These are phyloP conservation scores for Lacerta agilis DNA, from an alignment of 2,797 vertebrate species.

Conservation along the genomic window DNA sequence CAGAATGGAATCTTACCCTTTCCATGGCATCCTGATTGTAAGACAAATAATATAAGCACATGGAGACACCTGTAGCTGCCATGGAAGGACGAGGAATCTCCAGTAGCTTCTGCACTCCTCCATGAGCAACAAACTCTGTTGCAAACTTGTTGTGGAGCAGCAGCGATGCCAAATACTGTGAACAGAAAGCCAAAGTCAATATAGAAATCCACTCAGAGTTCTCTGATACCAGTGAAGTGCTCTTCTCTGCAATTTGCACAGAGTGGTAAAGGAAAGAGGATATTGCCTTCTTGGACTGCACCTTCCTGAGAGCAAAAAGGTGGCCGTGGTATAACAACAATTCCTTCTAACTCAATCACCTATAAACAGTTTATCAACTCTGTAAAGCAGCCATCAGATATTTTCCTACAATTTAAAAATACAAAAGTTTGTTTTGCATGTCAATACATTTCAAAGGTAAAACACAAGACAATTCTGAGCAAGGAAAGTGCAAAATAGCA, in stretches of 20 bases:
- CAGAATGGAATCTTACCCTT: conserved; percentile 81
- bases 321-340: neutral
- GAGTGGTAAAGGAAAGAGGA: neutral
- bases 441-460: conserved; percentile 17
- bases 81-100: conserved; percentile 98
- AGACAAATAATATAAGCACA: conserved; percentile 98
- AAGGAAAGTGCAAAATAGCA: conserved; percentile 12
- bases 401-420: neutral
- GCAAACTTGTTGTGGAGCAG: conserved; percentile 99
- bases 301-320: neutral
- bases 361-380: neutral
- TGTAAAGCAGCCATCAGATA: neutral
- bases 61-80: conserved; percentile 98
- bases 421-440: neutral
- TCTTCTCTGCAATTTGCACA: neutral
- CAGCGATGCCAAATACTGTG: conserved; percentile 95
- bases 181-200: conserved; percentile 52
- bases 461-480: neutral
- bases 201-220: conserved; percentile 9
- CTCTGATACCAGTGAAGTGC: neutral
- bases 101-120: conserved; percentile 95
- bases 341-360: neutral
- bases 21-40: conserved; percentile 99
- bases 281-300: neutral
- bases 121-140: conserved; percentile 97